Conservation (phyloP, 2,113 vertebrate genomes). For the Lepus europaeus region DNA sequence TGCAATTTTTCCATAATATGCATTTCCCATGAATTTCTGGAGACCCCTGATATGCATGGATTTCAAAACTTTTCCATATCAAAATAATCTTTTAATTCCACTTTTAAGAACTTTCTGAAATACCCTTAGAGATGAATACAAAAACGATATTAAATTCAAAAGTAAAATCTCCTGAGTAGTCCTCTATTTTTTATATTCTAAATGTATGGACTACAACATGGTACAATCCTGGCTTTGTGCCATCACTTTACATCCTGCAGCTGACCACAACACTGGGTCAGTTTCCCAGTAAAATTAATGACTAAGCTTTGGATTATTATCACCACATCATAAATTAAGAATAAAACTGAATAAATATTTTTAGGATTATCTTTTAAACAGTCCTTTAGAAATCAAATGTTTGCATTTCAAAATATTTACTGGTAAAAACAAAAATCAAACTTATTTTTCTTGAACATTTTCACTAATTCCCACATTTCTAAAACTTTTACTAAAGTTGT, state of each 20-base stretch:
- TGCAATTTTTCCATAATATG: too few species aligned
- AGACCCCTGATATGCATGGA: too few species aligned
- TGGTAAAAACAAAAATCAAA: constrained; percentile 36
- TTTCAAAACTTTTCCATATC: too few species aligned
- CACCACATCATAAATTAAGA: neutral
- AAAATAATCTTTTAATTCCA: too few species aligned
- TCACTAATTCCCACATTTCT: constrained; percentile 4
- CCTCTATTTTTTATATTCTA: neutral
- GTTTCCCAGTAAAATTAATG: constrained; percentile 2
- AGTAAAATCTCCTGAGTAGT: neutral
- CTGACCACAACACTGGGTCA: neutral
- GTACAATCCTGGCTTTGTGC: neutral
- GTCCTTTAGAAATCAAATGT: constrained; percentile 46
- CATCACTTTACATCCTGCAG: neutral
- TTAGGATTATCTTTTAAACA: constrained; percentile 13
- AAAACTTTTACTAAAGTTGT: neutral
- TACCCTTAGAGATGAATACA: neutral
- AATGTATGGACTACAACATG: neutral
- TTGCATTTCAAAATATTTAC: constrained; percentile 44
- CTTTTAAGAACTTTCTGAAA: too few species aligned
- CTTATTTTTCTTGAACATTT: constrained; percentile 25
- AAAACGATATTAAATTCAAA: constrained; percentile 52
- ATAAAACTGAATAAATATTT: constrained; percentile 37
- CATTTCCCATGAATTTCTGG: too few species aligned
- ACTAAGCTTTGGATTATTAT: neutral